These are phyloP conservation scores for Fissipunctia ypsillon DNA, from an alignment of 2,888 invertebrate genomes.

Conservation along the genomic window DNA sequence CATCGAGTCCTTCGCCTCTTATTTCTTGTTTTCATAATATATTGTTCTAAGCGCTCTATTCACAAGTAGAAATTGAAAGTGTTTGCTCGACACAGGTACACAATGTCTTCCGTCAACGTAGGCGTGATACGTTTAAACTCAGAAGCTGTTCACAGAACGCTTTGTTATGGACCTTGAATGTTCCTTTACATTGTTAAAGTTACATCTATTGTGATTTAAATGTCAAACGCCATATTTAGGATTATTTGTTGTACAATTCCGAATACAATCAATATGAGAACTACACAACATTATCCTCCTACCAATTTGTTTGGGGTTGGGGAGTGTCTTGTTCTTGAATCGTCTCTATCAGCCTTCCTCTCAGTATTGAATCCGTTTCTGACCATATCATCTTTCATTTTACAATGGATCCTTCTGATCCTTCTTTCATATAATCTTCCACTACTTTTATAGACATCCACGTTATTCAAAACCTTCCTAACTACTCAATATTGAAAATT, in stretches of 20 bases:
- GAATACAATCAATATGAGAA: conserved; percentile 23
- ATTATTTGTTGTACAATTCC: conserved; percentile 18
- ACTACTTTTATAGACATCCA: background rate
- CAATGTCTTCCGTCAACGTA: conserved; percentile 32
- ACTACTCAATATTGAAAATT: background rate
- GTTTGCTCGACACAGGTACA: conserved; percentile 34
- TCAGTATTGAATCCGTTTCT: background rate
- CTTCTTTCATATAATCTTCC: background rate
- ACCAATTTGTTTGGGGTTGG: background rate
- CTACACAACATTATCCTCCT: background rate
- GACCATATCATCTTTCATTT: background rate
- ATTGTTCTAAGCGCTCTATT: conserved; percentile 9
- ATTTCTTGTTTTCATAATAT: conserved; percentile 25
- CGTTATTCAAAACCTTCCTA: background rate
- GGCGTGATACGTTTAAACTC: conserved; percentile 47
- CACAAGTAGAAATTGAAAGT: conserved; percentile 48
- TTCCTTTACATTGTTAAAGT: conserved; percentile 54
- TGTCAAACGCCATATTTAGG: conserved; percentile 46
- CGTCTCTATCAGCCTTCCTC: background rate
- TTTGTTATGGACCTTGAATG: conserved; percentile 55
- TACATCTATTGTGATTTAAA: conserved; percentile 54
- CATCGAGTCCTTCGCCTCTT: conserved; percentile 1
- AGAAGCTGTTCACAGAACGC: conserved; percentile 45
- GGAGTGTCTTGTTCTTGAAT: conserved; percentile 7
- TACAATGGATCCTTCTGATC: background rate